phyloP scores from a whole-genome alignment of 2,797 vertebrate species.

The Gallinago stenura region DNA sequence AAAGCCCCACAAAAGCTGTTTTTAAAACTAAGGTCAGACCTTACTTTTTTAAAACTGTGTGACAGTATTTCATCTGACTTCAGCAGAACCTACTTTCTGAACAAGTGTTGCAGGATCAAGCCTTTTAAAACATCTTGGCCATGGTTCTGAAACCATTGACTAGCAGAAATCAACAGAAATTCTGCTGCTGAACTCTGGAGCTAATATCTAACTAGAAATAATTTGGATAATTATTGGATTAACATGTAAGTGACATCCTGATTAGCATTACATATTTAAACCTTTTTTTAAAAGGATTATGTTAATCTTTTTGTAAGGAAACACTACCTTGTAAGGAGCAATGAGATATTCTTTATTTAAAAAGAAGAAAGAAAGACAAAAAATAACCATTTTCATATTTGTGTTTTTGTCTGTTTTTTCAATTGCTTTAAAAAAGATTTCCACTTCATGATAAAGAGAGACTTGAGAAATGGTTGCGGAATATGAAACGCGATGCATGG shows the following conservation, averaged over 20 bases:
- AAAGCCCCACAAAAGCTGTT: neutral
- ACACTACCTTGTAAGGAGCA: neutral
- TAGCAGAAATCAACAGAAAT: neutral
- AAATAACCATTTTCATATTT: fast-evolving
- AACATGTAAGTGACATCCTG: neutral
- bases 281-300: fast-evolving
- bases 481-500: conserved; percentile 88
- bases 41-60: neutral
- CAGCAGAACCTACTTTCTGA: neutral
- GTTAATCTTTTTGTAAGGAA: neutral
- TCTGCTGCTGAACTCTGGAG: neutral
- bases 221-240: neutral
- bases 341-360: neutral
- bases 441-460: conserved; percentile 87
- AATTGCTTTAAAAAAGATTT: conserved; percentile 78
- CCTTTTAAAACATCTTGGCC: neutral
- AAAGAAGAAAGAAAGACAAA: neutral
- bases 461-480: conserved; percentile 88
- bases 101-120: neutral
- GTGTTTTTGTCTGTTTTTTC: neutral
- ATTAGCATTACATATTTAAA: neutral
- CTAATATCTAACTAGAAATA: neutral
- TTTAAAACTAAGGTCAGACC: neutral
- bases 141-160: neutral
- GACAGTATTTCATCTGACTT: neutral